Evolutionary conservation across 1,140 invertebrate genomes (phyloP).

Genomic region (Hypothenemus hampei): DNA sequence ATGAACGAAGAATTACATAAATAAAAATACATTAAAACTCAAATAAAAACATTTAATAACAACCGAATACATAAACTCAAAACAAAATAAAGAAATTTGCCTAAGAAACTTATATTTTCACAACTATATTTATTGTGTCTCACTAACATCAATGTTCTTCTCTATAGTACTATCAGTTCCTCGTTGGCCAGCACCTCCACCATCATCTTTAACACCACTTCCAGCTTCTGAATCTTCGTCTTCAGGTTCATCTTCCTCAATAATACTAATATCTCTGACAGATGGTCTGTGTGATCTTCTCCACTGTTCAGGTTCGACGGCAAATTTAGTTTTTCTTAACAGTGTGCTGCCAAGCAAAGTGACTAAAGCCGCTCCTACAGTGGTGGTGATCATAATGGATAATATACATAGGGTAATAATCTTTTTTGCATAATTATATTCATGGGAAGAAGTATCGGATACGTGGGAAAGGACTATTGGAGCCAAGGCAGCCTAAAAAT

Average conservation of each 20-base stretch:
- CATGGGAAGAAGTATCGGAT: constrained; percentile 45
- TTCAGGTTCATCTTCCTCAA: constrained; percentile 64
- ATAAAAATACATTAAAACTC: too few relatives aligned
- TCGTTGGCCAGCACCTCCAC: background rate
- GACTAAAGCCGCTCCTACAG: constrained; percentile 82
- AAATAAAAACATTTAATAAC: too few relatives aligned
- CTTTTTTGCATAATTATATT: constrained; percentile 53
- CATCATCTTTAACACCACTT: background rate
- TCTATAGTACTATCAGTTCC: too few relatives aligned
- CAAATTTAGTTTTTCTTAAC: constrained; percentile 62
- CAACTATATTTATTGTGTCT: too few relatives aligned
- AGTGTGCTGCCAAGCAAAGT: constrained; percentile 72
- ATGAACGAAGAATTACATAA: too few relatives aligned
- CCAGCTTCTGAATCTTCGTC: constrained; percentile 41
- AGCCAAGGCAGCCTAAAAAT: constrained; percentile 70
- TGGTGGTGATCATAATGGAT: constrained; percentile 89
- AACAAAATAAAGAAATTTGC: too few relatives aligned
- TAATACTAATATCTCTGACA: constrained; percentile 76
- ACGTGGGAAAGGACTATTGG: constrained; percentile 72
- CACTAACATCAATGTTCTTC: too few relatives aligned
- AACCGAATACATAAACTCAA: too few relatives aligned
- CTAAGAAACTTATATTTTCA: too few relatives aligned
- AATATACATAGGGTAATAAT: constrained; percentile 73
- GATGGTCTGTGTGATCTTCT: constrained; percentile 68
- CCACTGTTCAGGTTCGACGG: constrained; percentile 60